These are phyloP conservation scores for Indicator indicator DNA, from an alignment of 2,113 vertebrate genomes.

Conservation along the genomic window DNA sequence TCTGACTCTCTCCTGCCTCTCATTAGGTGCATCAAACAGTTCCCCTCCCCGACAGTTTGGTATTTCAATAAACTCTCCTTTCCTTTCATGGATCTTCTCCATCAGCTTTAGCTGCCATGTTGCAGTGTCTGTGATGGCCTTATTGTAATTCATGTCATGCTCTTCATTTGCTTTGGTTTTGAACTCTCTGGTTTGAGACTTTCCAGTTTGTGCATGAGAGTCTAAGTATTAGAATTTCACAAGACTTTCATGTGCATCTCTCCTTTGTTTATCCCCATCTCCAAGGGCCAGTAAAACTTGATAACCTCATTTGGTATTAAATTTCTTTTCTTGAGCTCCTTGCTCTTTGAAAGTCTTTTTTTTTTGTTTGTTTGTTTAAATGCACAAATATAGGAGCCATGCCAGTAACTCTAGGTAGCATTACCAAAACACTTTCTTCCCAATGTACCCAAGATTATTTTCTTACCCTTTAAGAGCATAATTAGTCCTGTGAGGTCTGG, in stretches of 20 bases:
- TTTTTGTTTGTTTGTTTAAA: neutral
- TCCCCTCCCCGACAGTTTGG: accelerated
- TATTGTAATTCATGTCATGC: neutral
- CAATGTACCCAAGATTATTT: neutral
- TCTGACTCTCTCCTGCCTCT: neutral
- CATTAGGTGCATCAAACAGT: accelerated
- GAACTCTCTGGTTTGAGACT: neutral
- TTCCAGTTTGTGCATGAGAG: neutral
- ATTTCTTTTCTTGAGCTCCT: neutral
- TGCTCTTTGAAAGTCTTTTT: neutral
- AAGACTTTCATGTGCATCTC: neutral
- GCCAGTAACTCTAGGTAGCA: neutral
- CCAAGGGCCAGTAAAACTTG: neutral
- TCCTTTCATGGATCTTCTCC: accelerated
- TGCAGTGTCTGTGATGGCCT: accelerated
- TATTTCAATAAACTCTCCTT: accelerated
- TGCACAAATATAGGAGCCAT: neutral
- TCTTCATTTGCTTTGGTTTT: neutral
- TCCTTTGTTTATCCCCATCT: neutral
- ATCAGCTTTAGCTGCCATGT: accelerated
- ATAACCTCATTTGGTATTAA: neutral
- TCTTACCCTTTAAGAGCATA: conserved; percentile 25
- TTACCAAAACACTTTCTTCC: neutral
- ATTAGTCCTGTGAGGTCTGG: conserved; percentile 19
- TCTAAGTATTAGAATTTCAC: neutral